Percentiles rank a stretch among this genome's conserved stretches.
These are phyloP conservation scores for Druon quercuslanigerum DNA, from an alignment of 1,140 invertebrate genomes.

Conservation along the genomic window DNA sequence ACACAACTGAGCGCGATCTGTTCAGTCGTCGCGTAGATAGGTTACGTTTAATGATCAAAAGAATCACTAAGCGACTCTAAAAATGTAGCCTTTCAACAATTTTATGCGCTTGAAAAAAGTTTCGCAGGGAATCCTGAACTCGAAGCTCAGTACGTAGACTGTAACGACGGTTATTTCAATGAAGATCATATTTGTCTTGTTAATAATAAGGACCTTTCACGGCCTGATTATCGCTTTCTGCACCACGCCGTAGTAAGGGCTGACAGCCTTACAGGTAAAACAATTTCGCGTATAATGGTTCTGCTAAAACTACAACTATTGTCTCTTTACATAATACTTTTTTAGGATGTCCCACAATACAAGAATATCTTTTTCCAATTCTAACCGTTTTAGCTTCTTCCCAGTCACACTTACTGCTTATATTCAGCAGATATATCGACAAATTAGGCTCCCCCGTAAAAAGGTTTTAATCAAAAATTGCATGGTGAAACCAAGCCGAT, in stretches of 20 bases:
- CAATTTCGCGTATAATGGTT: too few relatives aligned
- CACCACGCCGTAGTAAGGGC: neutral
- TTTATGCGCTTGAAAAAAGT: neutral
- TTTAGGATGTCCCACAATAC: too few relatives aligned
- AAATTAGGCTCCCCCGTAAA: too few relatives aligned
- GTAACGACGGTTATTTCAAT: neutral
- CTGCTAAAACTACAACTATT: too few relatives aligned
- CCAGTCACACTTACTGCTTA: too few relatives aligned
- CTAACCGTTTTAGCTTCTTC: too few relatives aligned
- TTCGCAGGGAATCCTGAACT: neutral
- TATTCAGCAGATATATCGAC: too few relatives aligned
- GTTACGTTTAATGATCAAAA: neutral
- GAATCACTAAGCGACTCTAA: neutral
- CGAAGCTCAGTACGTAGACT: neutral
- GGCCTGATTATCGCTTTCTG: neutral
- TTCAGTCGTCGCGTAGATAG: neutral
- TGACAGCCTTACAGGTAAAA: neutral
- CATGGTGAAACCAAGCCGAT: too few relatives aligned
- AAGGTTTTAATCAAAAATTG: too few relatives aligned
- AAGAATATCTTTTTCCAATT: too few relatives aligned
- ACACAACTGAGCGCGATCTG: neutral
- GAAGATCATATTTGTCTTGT: neutral
- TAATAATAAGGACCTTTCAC: neutral
- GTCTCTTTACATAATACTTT: too few relatives aligned
- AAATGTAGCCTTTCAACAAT: neutral